phyloP scores from a whole-genome alignment of 2,113 vertebrate genomes.

The Psilopogon haemacephalus region DNA sequence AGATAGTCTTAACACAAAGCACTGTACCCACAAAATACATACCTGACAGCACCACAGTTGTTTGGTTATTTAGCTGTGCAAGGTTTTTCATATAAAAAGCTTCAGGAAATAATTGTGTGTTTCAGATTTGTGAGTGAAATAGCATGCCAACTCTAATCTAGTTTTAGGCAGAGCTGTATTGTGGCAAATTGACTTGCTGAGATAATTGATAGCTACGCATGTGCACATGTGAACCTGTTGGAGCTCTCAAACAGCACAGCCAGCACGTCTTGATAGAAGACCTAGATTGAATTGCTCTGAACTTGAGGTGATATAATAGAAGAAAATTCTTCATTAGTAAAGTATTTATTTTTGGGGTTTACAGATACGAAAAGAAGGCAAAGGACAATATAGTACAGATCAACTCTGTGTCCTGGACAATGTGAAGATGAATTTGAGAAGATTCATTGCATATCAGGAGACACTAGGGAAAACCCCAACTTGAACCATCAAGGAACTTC shows the following conservation, averaged over 20 bases:
- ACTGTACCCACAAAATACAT: background rate
- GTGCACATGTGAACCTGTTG: rapidly evolving
- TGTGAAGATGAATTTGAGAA: slow-evolving; percentile 91
- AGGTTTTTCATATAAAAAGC: background rate
- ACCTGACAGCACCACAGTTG: background rate
- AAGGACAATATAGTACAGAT: slow-evolving; percentile 83
- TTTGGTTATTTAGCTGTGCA: background rate
- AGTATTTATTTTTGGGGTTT: background rate
- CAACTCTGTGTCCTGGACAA: slow-evolving; percentile 95
- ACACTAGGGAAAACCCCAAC: slow-evolving; percentile 76
- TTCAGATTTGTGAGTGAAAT: background rate
- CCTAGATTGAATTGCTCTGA: background rate
- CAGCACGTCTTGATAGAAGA: background rate
- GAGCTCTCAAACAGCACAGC: background rate
- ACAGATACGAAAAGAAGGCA: slow-evolving; percentile 93
- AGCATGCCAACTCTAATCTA: background rate
- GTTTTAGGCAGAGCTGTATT: background rate
- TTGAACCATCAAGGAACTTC: slow-evolving; percentile 39
- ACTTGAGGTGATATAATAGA: background rate
- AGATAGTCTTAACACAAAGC: background rate
- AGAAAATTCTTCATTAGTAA: background rate
- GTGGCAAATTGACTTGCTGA: background rate
- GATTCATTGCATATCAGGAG: slow-evolving; percentile 93
- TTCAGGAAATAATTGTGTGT: background rate
- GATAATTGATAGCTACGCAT: background rate